phyloP scores from a whole-genome alignment of 2,113 vertebrate species.

The Cololabis saira region DNA sequence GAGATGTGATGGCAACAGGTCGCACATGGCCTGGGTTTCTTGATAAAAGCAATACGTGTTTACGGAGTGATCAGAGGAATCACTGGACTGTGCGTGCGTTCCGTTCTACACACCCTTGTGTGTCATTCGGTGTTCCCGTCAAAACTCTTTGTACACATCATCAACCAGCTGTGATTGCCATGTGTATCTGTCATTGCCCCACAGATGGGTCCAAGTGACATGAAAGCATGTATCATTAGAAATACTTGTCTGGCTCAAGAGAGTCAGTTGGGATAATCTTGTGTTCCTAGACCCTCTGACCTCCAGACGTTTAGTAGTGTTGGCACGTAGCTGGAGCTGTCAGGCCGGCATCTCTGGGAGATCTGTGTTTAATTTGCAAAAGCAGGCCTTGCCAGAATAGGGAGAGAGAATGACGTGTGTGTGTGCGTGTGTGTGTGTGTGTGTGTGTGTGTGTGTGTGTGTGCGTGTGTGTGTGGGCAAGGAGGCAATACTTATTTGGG shows the following conservation, averaged over 20 bases:
- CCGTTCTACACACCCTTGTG: neutral
- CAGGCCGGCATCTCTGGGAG: constrained; percentile 73
- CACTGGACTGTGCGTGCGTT: constrained; percentile 5
- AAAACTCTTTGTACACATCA: constrained; percentile 45
- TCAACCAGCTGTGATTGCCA: constrained; percentile 41
- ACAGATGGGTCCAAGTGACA: constrained; percentile 57
- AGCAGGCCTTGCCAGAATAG: constrained; percentile 64
- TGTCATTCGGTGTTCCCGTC: constrained; percentile 37
- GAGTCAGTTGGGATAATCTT: constrained; percentile 69
- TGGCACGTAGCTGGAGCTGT: constrained; percentile 79
- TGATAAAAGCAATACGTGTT: constrained; percentile 15
- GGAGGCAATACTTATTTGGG: constrained; percentile 41
- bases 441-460: neutral
- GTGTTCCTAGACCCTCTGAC: constrained; percentile 69
- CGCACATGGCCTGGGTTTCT: constrained; percentile 15
- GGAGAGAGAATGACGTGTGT: constrained; percentile 40
- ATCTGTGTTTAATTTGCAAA: constrained; percentile 80
- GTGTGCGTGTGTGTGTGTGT: too few species aligned
- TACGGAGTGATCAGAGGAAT: constrained; percentile 34
- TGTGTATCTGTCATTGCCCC: constrained; percentile 43
- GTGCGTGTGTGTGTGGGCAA: constrained; percentile 16
- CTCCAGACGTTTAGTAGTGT: constrained; percentile 72
- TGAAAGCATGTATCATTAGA: constrained; percentile 48
- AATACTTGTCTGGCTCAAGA: constrained; percentile 62
- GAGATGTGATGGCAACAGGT: constrained; percentile 3